Evolutionary conservation across 2,888 invertebrate species (phyloP), one percentile per base, ranked within the genome.

Genomic region (Cepaea hortensis): DNA sequence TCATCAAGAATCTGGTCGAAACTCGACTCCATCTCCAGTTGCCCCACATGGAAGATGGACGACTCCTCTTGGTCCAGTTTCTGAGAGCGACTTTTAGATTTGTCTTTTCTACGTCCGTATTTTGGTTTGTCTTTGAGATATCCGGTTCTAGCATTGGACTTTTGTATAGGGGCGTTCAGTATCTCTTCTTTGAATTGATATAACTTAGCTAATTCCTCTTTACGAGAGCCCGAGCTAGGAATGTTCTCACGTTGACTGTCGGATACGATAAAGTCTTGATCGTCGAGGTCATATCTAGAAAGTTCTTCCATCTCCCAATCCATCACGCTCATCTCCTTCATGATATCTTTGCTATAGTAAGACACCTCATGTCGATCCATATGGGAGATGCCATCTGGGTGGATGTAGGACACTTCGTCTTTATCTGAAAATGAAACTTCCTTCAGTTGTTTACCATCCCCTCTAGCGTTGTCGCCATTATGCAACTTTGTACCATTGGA

Each of bases 251-350:
- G 73, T 1, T 5, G n/a, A 9, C 23, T 48, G 13, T n/a, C 9
- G 35, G 18, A 18, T n/a, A 3, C 20, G 1, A 65, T 11, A 0
- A 11, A 46, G 5, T 61, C 61, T 1, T 65, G 9, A 0, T 73
- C 62, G 1, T 80, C 80, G 15, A 13, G 50, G 62, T 80, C 85
- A 62, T 62, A 85, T 15, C 50, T 73, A 23, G 85, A 82, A 3
- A 86, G 68, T 50, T 86, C 82, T 11, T 87, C 87, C 83, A 84
- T 79, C 35, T 87, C 87, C 48, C 65, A 70, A n/a, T 84, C 87
- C 87, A 87, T 87, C 3, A 68, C 62, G n/a, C 84, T 87, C 87
- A 87, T 87, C 48, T 87, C 87, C n/a, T 87, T 79, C 83, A 84
- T 79, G 65, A 87, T 83, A 65, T 87, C 87, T 62, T 84, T 83